These are phyloP conservation scores for Nettapus auritus DNA, from an alignment of 2,113 vertebrate species.

Conservation along the genomic window DNA sequence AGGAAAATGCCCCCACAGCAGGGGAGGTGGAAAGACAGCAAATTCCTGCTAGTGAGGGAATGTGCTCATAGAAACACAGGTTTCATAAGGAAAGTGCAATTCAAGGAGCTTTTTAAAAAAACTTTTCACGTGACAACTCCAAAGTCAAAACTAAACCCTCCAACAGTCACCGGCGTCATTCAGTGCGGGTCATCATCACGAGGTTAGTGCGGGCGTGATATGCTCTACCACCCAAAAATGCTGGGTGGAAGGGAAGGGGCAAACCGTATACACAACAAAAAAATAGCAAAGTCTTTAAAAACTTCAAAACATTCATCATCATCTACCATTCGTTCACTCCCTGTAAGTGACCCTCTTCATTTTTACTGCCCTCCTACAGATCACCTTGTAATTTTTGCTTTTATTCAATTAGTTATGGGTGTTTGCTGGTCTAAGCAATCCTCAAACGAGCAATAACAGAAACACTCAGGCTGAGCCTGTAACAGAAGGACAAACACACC, in stretches of 20 bases:
- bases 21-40: not conserved
- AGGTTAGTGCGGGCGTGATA: not conserved
- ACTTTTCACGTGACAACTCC: not conserved
- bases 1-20: not conserved
- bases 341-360: not conserved
- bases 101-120: not conserved
- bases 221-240: not conserved
- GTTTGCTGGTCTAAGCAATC: slow-evolving; percentile 36
- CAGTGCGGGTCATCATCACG: not conserved
- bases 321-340: not conserved
- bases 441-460: slow-evolving; percentile 25
- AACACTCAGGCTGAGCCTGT: slow-evolving; percentile 32
- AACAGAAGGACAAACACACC: slow-evolving; percentile 58
- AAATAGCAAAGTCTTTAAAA: not conserved
- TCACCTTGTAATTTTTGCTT: slow-evolving; percentile 25
- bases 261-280: not conserved
- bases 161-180: not conserved
- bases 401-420: not conserved
- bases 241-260: not conserved
- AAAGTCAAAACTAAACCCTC: not conserved
- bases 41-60: not conserved
- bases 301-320: not conserved
- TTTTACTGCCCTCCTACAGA: slow-evolving; percentile 4
- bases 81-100: not conserved
- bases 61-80: not conserved